Evolutionary conservation across 2,113 vertebrate genomes (phyloP), one percentile per base, ranked within the genome.

Genomic region (Hippolais icterina): DNA sequence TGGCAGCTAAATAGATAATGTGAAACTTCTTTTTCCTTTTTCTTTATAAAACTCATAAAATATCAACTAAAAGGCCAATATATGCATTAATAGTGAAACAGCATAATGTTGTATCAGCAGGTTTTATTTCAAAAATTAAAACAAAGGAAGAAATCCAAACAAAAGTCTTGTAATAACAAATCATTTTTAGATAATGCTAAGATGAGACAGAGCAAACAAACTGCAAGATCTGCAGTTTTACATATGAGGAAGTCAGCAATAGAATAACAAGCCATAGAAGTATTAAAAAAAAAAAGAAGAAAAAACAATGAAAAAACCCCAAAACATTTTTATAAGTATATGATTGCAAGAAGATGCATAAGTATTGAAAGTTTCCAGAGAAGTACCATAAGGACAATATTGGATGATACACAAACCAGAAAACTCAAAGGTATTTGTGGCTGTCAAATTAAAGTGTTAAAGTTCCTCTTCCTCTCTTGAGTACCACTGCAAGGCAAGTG

Each of bases 281-380:
- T 16, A 65, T 8, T 5, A 10, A 46, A 42, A 68, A 53, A 68
- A 19, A 3, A 31, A 28, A 24, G 10, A 19, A 28, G 2, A 47
- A 1, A 31, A 57, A 33, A 9, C 0, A 5, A 46, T 12, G 5
- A 15, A 39, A 72, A 83, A 27, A 0, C 0, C 2, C 4, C 7
- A 35, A 53, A 78, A 9, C 21, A 44, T 46, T 53, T n/a, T 74
- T 27, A 17, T 3, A 33, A 12, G 6, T n/a, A 25, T 13, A 28
- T 46, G 46, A 39, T 27, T 78, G 13, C 18, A 46, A 42, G 23
- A 84, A 75, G 39, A 50, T 52, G 5, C 3, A 21, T 37, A 75
- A 65, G 4, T 7, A 37, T 35, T 70, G 74, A 24, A 42, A 80
- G 3, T 64, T 85, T 78, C 19, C 23, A 53, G 7, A 4, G 41